A percentile compares a stretch with the other conserved stretches of the same genome.
phyloP scores from a whole-genome alignment of 2,113 vertebrate genomes.

The Percopsis transmontana region DNA sequence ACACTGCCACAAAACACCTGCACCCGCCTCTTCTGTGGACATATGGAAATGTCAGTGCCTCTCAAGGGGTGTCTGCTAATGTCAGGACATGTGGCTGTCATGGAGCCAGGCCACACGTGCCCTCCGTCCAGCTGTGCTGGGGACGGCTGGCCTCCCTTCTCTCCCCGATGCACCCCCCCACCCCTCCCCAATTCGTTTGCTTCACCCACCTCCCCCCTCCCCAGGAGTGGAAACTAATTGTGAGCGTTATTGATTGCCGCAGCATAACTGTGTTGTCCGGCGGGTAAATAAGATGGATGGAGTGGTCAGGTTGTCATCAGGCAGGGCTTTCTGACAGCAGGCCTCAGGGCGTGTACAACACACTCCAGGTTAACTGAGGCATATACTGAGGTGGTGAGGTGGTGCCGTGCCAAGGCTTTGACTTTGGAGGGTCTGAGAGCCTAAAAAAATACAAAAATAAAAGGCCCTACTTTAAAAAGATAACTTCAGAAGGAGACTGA shows the following conservation, averaged over 20 bases:
- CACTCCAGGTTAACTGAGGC: constrained; percentile 60
- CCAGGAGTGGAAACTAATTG: constrained; percentile 75
- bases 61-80: constrained; percentile 64
- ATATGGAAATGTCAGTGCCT: constrained; percentile 67
- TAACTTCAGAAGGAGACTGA: constrained; percentile 6
- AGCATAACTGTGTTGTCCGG: constrained; percentile 65
- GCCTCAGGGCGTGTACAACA: constrained; percentile 65
- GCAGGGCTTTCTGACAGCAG: constrained; percentile 66
- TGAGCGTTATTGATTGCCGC: constrained; percentile 79
- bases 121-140: constrained; percentile 64
- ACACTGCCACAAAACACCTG: not conserved
- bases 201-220: constrained; percentile 36
- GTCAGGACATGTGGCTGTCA: constrained; percentile 70
- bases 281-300: constrained; percentile 78
- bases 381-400: constrained; percentile 30
- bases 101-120: constrained; percentile 52
- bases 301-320: constrained; percentile 78
- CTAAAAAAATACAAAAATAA: constrained; percentile 21
- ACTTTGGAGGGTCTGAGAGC: constrained; percentile 48
- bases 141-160: constrained; percentile 33
- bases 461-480: constrained; percentile 31
- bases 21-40: constrained; percentile 42
- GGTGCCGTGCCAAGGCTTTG: constrained; percentile 39
- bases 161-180: not conserved
- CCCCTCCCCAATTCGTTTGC: not conserved